A percentile compares a stretch with the other conserved stretches of the same genome.
phyloP scores from a whole-genome alignment of 1,140 invertebrate genomes.

The Megalopta genalis region DNA sequence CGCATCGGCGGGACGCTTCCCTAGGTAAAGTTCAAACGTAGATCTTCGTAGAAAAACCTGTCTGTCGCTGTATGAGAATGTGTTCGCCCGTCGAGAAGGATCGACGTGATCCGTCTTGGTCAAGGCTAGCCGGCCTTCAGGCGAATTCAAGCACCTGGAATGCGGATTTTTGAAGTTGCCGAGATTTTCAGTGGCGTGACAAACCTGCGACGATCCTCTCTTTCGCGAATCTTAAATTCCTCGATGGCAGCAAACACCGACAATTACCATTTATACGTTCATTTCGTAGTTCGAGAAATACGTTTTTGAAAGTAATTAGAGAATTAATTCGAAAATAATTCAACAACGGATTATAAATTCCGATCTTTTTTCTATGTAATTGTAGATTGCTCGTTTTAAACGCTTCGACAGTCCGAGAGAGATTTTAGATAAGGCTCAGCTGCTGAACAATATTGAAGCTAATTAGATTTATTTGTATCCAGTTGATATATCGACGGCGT shows the following conservation, averaged over 20 bases:
- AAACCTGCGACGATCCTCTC: neutral
- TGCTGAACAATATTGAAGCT: neutral
- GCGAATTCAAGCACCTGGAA: neutral
- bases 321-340: no score
- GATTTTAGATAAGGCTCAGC: neutral
- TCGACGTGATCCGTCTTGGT: neutral
- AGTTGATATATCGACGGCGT: neutral
- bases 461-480: neutral
- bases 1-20: neutral
- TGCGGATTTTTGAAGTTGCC: slow-evolving; percentile 8
- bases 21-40: neutral
- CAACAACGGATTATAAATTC: no score
- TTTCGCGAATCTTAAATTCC: neutral
- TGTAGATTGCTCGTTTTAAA: neutral
- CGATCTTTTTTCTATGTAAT: no score
- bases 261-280: no score
- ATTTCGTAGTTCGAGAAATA: no score
- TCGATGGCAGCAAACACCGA: no score
- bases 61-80: neutral
- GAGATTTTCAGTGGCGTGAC: neutral
- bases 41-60: neutral
- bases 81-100: slow-evolving; percentile 1
- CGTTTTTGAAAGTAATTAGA: no score
- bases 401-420: no score
- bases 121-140: slow-evolving; percentile 20